Conservation (phyloP, 2,113 vertebrate species). For the Paraplagusia blochii region DNA sequence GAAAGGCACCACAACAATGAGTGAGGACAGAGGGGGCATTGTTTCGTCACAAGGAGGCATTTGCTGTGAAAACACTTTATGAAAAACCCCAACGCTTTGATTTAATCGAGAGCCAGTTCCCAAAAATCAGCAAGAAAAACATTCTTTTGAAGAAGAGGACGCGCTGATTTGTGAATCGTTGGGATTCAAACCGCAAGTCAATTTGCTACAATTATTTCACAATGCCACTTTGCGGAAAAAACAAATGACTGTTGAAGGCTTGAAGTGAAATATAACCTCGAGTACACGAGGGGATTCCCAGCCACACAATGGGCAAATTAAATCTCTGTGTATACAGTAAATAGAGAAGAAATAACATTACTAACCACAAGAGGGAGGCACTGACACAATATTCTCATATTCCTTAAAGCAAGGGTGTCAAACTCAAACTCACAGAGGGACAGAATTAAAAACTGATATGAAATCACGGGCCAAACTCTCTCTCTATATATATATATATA, state of each 20-base stretch:
- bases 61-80: constrained; percentile 25
- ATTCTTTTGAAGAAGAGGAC: no score
- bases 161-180: constrained; percentile 10
- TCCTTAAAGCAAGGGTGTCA: no score
- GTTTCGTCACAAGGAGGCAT: constrained; percentile 28
- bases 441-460: no score
- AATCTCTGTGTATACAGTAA: no score
- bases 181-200: constrained; percentile 14
- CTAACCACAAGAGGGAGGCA: no score
- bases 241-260: not conserved
- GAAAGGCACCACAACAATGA: constrained; percentile 40
- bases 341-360: no score
- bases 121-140: no score
- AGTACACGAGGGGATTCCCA: constrained; percentile 3
- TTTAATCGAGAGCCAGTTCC: constrained; percentile 23
- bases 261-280: not conserved
- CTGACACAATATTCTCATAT: no score
- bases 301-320: not conserved
- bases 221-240: constrained; percentile 23
- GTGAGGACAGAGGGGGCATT: constrained; percentile 37
- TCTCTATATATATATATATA: no score
- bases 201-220: constrained; percentile 28
- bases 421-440: no score
- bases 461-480: no score
- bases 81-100: constrained; percentile 21